Evolutionary conservation across 2,797 vertebrate genomes (phyloP).

Genomic region (Silurus aristotelis): DNA sequence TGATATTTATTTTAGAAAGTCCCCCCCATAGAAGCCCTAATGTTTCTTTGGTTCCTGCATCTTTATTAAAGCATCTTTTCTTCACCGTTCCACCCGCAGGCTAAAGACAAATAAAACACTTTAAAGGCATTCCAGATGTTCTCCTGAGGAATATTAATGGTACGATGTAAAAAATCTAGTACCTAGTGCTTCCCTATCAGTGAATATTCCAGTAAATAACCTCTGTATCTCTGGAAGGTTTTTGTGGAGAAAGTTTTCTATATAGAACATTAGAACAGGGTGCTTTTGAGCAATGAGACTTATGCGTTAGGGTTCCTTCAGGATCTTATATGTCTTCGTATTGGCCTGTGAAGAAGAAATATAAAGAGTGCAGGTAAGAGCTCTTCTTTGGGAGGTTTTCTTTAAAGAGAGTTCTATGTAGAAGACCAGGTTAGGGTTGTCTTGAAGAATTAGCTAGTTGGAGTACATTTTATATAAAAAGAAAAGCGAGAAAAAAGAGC

Average conservation of each 20-base stretch:
- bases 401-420: background rate
- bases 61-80: background rate
- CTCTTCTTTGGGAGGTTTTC: background rate
- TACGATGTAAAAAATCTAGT: background rate
- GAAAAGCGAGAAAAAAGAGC: background rate
- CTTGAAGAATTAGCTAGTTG: background rate
- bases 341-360: background rate
- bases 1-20: no score
- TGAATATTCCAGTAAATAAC: background rate
- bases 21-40: background rate
- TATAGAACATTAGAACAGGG: background rate
- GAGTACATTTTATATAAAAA: background rate
- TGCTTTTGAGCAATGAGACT: background rate
- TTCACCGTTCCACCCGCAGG: background rate
- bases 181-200: no score
- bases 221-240: no score
- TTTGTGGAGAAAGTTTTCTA: background rate
- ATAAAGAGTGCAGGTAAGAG: background rate
- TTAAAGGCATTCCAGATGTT: background rate
- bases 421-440: background rate
- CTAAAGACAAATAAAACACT: background rate
- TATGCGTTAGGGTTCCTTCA: background rate
- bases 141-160: background rate
- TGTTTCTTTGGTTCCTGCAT: background rate
- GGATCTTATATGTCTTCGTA: background rate